Conservation (phyloP, 1,140 invertebrate species). For the Cherax destructor region DNA sequence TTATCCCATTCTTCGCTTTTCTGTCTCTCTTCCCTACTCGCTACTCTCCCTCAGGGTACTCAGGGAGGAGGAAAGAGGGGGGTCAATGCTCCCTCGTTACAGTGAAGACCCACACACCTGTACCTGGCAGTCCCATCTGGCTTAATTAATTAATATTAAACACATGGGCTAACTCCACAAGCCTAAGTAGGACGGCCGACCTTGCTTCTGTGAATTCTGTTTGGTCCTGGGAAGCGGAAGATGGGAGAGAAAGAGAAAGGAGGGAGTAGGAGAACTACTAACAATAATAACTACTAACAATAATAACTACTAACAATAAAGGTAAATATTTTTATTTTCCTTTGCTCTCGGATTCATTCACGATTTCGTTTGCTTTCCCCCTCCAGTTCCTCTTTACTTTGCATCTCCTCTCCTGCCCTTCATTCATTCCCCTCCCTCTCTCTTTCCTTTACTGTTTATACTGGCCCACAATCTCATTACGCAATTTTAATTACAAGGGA, state of each 20-base stretch:
- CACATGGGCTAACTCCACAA: background rate
- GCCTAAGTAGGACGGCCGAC: background rate
- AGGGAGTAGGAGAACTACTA: background rate
- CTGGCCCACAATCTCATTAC: no score
- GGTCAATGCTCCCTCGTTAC: background rate
- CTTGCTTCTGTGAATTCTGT: background rate
- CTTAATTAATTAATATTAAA: conserved; percentile 27
- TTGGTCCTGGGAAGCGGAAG: background rate
- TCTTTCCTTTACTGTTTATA: background rate
- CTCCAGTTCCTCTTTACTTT: background rate
- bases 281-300: no score
- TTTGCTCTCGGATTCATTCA: no score
- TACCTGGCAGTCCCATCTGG: background rate
- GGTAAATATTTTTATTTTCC: no score
- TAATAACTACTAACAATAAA: no score
- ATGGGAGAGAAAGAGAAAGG: background rate
- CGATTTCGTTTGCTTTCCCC: background rate
- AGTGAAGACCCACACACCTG: background rate
- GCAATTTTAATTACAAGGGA: no score
- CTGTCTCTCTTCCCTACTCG: no score
- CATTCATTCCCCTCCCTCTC: background rate
- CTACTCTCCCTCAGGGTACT: no score
- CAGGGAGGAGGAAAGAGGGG: no score
- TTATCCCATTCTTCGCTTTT: no score
- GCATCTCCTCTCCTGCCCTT: background rate